Evolutionary conservation across 2,888 invertebrate genomes (phyloP), one percentile per base, ranked within the genome.

Genomic region (Melolontha melolontha): DNA sequence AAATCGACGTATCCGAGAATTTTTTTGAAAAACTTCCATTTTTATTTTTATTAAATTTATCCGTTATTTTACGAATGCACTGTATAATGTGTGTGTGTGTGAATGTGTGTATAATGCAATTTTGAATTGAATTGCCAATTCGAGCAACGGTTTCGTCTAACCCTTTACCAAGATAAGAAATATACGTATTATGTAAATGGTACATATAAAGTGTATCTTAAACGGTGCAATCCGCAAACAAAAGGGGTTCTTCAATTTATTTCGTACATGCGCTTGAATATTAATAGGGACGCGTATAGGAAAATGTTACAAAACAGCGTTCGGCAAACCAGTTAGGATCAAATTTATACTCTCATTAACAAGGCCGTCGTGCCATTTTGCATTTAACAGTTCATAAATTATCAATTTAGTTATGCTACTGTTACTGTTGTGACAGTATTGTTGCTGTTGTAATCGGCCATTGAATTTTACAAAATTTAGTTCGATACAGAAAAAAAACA

Each of bases 171-270:
- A 47, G 59, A 62, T 62, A 62, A 62, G 59, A 62, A 62, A 62
- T 62, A 29, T 49, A 62, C 34, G 47, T 62, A 62, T 49, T 62
- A 62, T 62, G 59, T 47, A 62, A 62, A 62, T 62, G 10, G 10
- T 62, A 62, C 59, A 42, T 57, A 57, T 62, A 62, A 62, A 62
- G 47, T 62, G 59, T 62, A 47, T 62, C 59, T 62, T 47, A 62
- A 62, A 62, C 59, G 59, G 47, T 62, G 59, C 59, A 62, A 62
- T 62, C 59, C 47, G 16, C 59, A 62, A 62, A 62, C 59, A 62
- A 47, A 49, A 39, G 16, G 59, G 41, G 59, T 62, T 62, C 59
- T 47, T 47, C 47, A 62, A 49, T 47, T 62, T 62, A 47, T 62
- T 47, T 49, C 47, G 59, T 49, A 62, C 59, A 62, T 62, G 59